Conservation (phyloP, 2,888 invertebrate species). For the Danaus chrysippus region DNA sequence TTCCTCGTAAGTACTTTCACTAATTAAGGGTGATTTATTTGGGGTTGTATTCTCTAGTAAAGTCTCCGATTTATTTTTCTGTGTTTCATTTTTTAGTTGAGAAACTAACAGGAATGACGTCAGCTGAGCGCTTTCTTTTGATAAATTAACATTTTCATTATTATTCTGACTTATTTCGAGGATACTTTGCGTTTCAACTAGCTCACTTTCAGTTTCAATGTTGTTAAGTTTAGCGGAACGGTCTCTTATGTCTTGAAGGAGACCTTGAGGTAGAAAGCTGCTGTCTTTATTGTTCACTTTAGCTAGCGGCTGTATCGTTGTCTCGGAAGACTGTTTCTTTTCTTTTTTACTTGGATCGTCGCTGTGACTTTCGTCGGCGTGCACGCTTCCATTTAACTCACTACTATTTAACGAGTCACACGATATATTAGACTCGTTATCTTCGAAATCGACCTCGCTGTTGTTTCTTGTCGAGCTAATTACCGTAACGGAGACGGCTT, state of each 20-base stretch:
- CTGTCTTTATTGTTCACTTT: constrained; percentile 63
- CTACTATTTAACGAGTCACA: constrained; percentile 90
- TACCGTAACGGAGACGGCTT: constrained; percentile 77
- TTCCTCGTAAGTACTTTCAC: constrained; percentile 84
- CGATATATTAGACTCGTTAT: constrained; percentile 87
- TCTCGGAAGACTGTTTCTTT: constrained; percentile 56
- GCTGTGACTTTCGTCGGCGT: constrained; percentile 70
- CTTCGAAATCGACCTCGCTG: constrained; percentile 84
- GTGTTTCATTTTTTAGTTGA: constrained; percentile 66
- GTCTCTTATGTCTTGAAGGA: constrained; percentile 85
- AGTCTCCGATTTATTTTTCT: constrained; percentile 43
- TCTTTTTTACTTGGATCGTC: constrained; percentile 64
- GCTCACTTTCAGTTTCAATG: constrained; percentile 67
- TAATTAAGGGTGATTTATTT: constrained; percentile 74
- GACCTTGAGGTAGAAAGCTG: constrained; percentile 81
- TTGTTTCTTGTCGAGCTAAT: constrained; percentile 78
- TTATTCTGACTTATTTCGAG: constrained; percentile 67
- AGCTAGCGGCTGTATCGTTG: constrained; percentile 52
- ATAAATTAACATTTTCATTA: constrained; percentile 69
- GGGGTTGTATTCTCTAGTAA: constrained; percentile 33
- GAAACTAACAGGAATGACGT: constrained; percentile 77
- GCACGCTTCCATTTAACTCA: constrained; percentile 79
- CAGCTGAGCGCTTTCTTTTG: constrained; percentile 72
- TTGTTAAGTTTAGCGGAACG: constrained; percentile 76
- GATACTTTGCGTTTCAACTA: constrained; percentile 45